Evolutionary conservation across 1,140 invertebrate species (phyloP).

Genomic region (Tribolium madens): DNA sequence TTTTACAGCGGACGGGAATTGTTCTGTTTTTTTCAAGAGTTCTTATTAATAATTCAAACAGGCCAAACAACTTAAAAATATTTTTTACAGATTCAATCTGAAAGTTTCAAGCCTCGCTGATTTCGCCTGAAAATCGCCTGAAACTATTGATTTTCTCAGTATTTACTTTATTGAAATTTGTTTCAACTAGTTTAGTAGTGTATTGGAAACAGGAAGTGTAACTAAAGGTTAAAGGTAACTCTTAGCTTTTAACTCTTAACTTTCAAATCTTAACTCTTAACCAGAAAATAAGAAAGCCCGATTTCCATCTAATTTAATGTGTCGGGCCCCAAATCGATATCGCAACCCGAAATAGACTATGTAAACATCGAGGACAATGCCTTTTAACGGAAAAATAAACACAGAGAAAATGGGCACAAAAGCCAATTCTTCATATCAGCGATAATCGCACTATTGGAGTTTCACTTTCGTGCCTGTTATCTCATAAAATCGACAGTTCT

Average conservation of each 20-base stretch:
- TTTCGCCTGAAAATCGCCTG: too few species aligned
- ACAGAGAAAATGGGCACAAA: slow-evolving; percentile 1
- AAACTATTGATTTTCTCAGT: too few species aligned
- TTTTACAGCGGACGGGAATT: neutral
- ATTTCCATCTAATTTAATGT: slow-evolving; percentile 24
- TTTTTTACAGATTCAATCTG: neutral
- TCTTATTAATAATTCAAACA: neutral
- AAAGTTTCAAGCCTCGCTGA: too few species aligned
- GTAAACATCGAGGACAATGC: slow-evolving; percentile 32
- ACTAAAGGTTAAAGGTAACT: too few species aligned
- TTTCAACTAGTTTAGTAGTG: too few species aligned
- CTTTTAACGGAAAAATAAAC: slow-evolving; percentile 22
- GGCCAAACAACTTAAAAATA: too few species aligned
- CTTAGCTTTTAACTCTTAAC: too few species aligned
- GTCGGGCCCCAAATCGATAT: slow-evolving; percentile 17
- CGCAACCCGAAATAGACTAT: slow-evolving; percentile 26
- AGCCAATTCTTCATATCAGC: slow-evolving; percentile 1
- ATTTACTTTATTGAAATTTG: too few species aligned
- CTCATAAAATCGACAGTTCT: slow-evolving; percentile 4
- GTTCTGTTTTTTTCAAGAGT: neutral
- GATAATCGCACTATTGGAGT: neutral
- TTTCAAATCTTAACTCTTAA: too few species aligned
- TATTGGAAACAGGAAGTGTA: too few species aligned
- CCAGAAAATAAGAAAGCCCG: neutral
- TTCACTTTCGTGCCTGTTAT: slow-evolving; percentile 1